Percentiles rank a stretch among this genome's conserved stretches.
Evolutionary conservation across 2,888 invertebrate genomes (phyloP).

Genomic region (Pseudoips prasinana): DNA sequence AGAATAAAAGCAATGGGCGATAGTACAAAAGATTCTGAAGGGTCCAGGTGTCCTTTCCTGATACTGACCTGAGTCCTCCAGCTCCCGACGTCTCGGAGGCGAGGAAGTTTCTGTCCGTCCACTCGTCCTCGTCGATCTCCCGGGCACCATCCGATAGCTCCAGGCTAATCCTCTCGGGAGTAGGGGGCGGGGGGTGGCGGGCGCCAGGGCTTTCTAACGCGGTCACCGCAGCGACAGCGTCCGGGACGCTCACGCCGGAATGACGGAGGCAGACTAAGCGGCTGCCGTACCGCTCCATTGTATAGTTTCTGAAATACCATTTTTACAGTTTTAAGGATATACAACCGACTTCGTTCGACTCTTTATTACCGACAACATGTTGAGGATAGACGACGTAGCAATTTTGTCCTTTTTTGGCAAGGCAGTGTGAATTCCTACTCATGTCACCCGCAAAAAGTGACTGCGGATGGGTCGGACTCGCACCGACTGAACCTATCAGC

Average conservation of each 20-base stretch:
- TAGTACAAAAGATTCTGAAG: no score
- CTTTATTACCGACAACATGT: no score
- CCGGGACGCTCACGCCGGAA: conserved; percentile 49
- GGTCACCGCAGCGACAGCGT: conserved; percentile 31
- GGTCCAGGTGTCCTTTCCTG: no score
- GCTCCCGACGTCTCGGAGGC: conserved; percentile 85
- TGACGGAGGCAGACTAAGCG: conserved; percentile 67
- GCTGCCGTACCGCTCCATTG: conserved; percentile 64
- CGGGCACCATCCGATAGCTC: conserved; percentile 65
- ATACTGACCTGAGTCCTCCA: conserved; percentile 60
- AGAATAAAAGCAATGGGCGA: no score
- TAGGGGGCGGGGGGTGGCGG: conserved; percentile 33
- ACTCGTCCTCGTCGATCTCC: conserved; percentile 97
- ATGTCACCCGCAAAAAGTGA: no score
- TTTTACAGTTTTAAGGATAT: no score
- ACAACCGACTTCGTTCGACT: no score
- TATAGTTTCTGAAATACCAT: conserved; percentile 51
- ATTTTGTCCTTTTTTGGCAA: no score
- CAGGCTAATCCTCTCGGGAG: conserved; percentile 67
- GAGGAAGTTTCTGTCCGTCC: conserved; percentile 96
- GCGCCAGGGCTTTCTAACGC: conserved; percentile 12
- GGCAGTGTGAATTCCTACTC: no score
- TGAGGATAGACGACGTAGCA: no score
- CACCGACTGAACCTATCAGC: no score
- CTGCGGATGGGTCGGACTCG: no score